Conservation (phyloP, 2,888 invertebrate genomes). For the Epinotia brunnichana region DNA sequence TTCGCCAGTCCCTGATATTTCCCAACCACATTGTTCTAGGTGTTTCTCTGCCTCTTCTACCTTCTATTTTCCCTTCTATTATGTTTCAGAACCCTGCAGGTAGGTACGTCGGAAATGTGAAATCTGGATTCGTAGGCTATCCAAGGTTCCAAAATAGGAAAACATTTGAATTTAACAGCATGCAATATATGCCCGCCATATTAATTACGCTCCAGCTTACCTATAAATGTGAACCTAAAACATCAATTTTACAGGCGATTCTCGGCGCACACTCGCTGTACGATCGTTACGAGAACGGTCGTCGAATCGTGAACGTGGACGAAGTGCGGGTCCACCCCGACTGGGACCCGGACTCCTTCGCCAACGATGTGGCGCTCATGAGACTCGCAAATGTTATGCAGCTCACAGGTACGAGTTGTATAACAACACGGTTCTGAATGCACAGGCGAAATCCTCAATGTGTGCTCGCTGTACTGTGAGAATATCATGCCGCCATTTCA, state of each 20-base stretch:
- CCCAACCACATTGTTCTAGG: too few relatives aligned
- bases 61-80: too few relatives aligned
- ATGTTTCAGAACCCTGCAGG: too few relatives aligned
- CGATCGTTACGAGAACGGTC: constrained; percentile 77
- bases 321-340: constrained; percentile 69
- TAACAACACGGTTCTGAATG: background rate
- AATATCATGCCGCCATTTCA: too few relatives aligned
- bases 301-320: constrained; percentile 71
- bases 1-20: too few relatives aligned
- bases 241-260: constrained; percentile 65
- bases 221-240: background rate
- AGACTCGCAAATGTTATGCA: constrained; percentile 69
- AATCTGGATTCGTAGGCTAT: too few relatives aligned
- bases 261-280: constrained; percentile 76
- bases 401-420: constrained; percentile 60
- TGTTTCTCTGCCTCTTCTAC: too few relatives aligned
- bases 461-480: too few relatives aligned
- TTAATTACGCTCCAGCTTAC: background rate
- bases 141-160: too few relatives aligned
- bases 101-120: too few relatives aligned
- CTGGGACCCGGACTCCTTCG: constrained; percentile 63
- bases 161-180: too few relatives aligned
- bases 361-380: constrained; percentile 71
- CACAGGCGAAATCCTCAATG: background rate
- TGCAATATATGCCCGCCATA: too few relatives aligned